These are phyloP conservation scores for Crotalus horridus DNA, from an alignment of 2,113 vertebrate genomes.

Conservation along the genomic window DNA sequence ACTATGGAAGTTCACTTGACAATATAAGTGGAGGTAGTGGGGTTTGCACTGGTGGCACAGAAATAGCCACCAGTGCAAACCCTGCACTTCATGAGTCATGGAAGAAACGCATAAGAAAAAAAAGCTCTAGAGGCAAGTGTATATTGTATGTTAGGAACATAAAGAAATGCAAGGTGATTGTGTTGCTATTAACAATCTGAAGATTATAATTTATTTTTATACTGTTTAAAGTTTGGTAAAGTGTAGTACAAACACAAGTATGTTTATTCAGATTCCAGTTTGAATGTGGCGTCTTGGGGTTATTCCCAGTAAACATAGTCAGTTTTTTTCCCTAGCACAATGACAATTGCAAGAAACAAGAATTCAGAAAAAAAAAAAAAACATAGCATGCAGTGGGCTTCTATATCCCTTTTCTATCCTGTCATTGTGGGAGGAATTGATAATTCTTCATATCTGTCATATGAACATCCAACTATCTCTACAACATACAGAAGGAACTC, in stretches of 20 bases:
- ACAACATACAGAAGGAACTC: background rate
- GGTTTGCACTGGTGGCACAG: conserved; percentile 28
- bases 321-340: background rate
- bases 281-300: too few species aligned
- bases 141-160: background rate
- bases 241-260: background rate
- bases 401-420: background rate
- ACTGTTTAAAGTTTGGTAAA: background rate
- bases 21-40: conserved; percentile 24
- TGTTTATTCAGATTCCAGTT: background rate
- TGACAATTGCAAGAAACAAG: background rate
- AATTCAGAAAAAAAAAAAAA: background rate
- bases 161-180: background rate
- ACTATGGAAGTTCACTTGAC: conserved; percentile 23
- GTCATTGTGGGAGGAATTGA: background rate
- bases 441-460: background rate
- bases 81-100: conserved; percentile 25
- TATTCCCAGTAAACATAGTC: background rate
- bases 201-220: background rate
- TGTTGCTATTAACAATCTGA: background rate
- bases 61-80: conserved; percentile 14
- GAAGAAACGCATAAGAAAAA: background rate
- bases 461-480: background rate
- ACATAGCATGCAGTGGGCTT: background rate
- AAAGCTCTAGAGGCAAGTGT: fast-evolving